These are phyloP conservation scores for Dicentrarchus labrax DNA, from an alignment of 2,113 vertebrate species.

Conservation along the genomic window DNA sequence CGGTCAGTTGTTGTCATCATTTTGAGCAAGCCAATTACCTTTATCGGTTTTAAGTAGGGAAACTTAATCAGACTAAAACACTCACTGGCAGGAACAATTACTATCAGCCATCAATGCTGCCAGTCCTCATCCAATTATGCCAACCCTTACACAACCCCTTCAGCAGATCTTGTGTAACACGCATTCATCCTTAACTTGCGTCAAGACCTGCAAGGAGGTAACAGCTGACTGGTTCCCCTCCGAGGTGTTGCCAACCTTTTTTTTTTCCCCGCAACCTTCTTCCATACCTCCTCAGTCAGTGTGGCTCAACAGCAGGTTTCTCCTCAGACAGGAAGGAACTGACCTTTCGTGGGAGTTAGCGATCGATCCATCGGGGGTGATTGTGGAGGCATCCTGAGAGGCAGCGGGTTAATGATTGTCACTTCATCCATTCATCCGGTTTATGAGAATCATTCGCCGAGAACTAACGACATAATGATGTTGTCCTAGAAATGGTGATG, in stretches of 20 bases:
- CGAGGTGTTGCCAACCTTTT: background rate
- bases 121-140: background rate
- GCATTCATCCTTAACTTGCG: background rate
- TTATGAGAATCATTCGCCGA: background rate
- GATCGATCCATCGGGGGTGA: constrained; percentile 43
- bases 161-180: background rate
- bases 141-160: background rate
- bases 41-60: background rate
- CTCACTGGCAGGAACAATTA: background rate
- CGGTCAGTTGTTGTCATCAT: constrained; percentile 81
- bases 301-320: constrained; percentile 59
- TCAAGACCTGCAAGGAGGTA: background rate
- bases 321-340: constrained; percentile 61
- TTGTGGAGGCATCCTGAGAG: constrained; percentile 29
- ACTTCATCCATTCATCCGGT: background rate
- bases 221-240: constrained; percentile 20
- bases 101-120: background rate
- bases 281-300: constrained; percentile 16
- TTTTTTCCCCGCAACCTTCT: background rate
- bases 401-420: constrained; percentile 34
- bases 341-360: constrained; percentile 54
- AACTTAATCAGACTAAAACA: background rate
- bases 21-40: background rate
- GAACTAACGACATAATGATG: background rate
- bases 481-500: background rate